Base-by-base conservation (phyloP, 2,888 invertebrate species). In the Agriopis leucophaearia region DNA sequence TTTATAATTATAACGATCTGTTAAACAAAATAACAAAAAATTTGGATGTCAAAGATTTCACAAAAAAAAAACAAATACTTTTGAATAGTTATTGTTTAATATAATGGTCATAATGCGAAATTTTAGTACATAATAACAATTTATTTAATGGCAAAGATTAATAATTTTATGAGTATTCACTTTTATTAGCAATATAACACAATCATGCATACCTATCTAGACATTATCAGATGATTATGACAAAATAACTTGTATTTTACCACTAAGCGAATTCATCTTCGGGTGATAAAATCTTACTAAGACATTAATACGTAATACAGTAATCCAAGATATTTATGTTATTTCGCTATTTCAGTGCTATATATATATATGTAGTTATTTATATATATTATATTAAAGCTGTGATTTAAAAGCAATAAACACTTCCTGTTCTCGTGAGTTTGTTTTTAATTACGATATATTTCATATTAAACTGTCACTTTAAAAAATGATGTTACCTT, bases 231-330 rank as follows among this genome's bases (percentile, higher is more conserved):
- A 44, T 44, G 13, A 35, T n/a, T 35, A 27, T 15, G 42, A 45
- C 35, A 35, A 44, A 55, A 18, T 44, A 42, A 13, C 13, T 13
- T 42, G 55, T 58, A 35, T 18, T 15, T 45, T 58, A 47, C 12
- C 16, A n/a, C 9, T 48, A 40, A 8, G 16, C 13, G 40, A 40
- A 48, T 58, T 16, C n/a, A 59, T 50, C 36, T 59, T 59, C 16
- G 0, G 18, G 45, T 6, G 48, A 59, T 59, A 40, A 59, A 50
- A 50, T 59, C 59, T 59, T 48, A 59, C 35, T 18, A 10, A 16
- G 48, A 18, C 50, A 59, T 59, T 59, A 59, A 58, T 50, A 50
- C 48, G 59, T 50, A 50, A 59, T 40, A 18, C 59, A 16, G 48
- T 50, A 50, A 58, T 38, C 16, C 38, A 48, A 16, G 59, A 59